Percentiles rank a stretch among this genome's conserved stretches.
These are phyloP conservation scores for Eupithecia exiguata DNA, from an alignment of 2,888 invertebrate species.

Conservation along the genomic window DNA sequence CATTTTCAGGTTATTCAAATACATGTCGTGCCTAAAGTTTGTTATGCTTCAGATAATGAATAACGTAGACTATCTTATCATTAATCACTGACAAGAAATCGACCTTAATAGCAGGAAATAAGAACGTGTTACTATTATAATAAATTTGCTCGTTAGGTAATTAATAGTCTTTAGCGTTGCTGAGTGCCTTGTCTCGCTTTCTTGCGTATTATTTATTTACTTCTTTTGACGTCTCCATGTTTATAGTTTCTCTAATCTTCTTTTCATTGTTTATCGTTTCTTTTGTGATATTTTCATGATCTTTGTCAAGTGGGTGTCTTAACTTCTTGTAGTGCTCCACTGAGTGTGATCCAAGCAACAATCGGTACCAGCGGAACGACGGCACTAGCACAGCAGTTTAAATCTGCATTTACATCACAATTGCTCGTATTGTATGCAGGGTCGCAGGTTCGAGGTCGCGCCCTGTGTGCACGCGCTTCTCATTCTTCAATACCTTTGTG, in stretches of 20 bases:
- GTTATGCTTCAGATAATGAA: constrained; percentile 38
- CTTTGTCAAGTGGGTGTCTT: background rate
- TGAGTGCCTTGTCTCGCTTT: constrained; percentile 68
- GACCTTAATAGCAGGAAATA: constrained; percentile 50
- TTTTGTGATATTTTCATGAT: background rate
- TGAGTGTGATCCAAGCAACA: constrained; percentile 47
- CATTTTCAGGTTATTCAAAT: constrained; percentile 51
- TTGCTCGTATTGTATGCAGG: constrained; percentile 74
- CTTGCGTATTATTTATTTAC: constrained; percentile 57
- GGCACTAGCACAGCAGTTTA: constrained; percentile 66
- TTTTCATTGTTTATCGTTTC: background rate
- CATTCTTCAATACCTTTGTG: constrained; percentile 55
- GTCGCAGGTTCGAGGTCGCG: constrained; percentile 79
- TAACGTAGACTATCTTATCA: constrained; percentile 47
- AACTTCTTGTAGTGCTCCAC: constrained; percentile 12
- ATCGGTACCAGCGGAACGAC: constrained; percentile 64
- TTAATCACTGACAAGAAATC: constrained; percentile 50
- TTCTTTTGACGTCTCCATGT: constrained; percentile 23
- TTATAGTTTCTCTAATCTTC: constrained; percentile 2
- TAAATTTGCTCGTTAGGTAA: constrained; percentile 57
- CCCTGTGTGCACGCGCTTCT: constrained; percentile 58
- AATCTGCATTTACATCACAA: constrained; percentile 76
- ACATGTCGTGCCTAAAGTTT: constrained; percentile 38
- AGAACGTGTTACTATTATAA: constrained; percentile 44
- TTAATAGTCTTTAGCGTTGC: constrained; percentile 51